These are phyloP conservation scores for Hyppa rectilinea DNA, from an alignment of 2,888 invertebrate species.

Conservation along the genomic window DNA sequence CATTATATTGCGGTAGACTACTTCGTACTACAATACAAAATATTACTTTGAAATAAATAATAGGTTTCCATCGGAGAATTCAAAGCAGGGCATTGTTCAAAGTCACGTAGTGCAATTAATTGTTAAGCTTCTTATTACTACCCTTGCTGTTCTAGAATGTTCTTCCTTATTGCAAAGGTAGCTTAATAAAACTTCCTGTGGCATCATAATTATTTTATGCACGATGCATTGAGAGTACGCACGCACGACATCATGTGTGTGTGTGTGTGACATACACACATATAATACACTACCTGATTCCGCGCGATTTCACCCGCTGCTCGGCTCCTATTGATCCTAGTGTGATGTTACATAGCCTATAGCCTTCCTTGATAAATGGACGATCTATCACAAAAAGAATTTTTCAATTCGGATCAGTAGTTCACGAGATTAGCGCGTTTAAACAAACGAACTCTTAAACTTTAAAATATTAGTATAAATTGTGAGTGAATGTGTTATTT, in stretches of 20 bases:
- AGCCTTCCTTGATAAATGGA: too few species aligned
- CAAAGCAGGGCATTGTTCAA: conserved; percentile 5
- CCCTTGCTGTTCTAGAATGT: not conserved
- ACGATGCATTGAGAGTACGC: not conserved
- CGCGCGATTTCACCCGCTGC: too few species aligned
- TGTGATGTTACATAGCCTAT: too few species aligned
- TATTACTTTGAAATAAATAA: not conserved
- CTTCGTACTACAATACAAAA: not conserved
- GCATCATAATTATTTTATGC: not conserved
- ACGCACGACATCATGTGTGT: not conserved
- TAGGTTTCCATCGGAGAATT: not conserved
- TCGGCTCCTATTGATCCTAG: too few species aligned
- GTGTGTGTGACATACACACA: too few species aligned
- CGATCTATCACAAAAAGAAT: too few species aligned
- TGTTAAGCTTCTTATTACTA: conserved; percentile 22
- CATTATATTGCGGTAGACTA: not conserved
- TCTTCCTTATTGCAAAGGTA: not conserved
- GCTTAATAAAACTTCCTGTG: not conserved
- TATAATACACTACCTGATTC: too few species aligned
- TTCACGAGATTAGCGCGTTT: too few species aligned
- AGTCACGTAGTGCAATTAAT: conserved; percentile 41
- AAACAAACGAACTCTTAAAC: too few species aligned
- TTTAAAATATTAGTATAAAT: too few species aligned
- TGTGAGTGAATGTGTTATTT: not conserved
- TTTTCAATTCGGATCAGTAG: too few species aligned